A percentile compares a stretch with the other conserved stretches of the same genome.
phyloP scores from a whole-genome alignment of 1,140 invertebrate genomes.

The Lasaia peninsularis region DNA sequence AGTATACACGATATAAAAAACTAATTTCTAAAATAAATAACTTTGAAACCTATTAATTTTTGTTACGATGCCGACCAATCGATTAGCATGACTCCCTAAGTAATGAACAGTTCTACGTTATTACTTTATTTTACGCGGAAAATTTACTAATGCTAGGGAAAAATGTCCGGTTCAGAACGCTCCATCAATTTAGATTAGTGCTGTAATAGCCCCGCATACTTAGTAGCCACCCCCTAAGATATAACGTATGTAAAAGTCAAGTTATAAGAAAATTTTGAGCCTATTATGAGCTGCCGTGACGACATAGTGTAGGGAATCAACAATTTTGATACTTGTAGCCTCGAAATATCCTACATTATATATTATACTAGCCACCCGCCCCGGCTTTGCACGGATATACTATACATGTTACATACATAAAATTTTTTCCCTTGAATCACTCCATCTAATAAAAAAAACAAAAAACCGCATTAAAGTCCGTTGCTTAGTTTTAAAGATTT shows the following conservation, averaged over 20 bases:
- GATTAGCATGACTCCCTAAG: conserved; percentile 40
- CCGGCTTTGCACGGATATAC: too few relatives aligned
- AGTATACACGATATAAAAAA: background rate
- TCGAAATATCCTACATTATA: too few relatives aligned
- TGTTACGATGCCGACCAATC: background rate
- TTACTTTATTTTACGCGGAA: conserved; percentile 72
- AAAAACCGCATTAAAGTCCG: too few relatives aligned
- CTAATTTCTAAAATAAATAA: background rate
- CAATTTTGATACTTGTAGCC: conserved; percentile 50
- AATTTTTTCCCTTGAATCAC: too few relatives aligned
- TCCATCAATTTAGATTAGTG: conserved; percentile 75
- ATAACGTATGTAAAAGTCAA: conserved; percentile 69
- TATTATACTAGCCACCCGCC: too few relatives aligned
- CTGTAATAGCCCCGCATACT: conserved; percentile 57
- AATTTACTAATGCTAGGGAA: conserved; percentile 71
- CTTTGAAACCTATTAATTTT: conserved; percentile 4
- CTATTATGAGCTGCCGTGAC: conserved; percentile 68
- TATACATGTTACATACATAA: too few relatives aligned
- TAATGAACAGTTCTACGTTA: conserved; percentile 61
- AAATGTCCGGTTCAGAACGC: conserved; percentile 63
- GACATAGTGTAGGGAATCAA: conserved; percentile 29
- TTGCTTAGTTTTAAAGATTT: too few relatives aligned
- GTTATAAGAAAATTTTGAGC: conserved; percentile 73
- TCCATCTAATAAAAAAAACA: too few relatives aligned
- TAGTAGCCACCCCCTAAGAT: conserved; percentile 51